These are phyloP conservation scores for Lordiphosa clarofinis DNA, from an alignment of 1,140 invertebrate genomes.

Conservation along the genomic window DNA sequence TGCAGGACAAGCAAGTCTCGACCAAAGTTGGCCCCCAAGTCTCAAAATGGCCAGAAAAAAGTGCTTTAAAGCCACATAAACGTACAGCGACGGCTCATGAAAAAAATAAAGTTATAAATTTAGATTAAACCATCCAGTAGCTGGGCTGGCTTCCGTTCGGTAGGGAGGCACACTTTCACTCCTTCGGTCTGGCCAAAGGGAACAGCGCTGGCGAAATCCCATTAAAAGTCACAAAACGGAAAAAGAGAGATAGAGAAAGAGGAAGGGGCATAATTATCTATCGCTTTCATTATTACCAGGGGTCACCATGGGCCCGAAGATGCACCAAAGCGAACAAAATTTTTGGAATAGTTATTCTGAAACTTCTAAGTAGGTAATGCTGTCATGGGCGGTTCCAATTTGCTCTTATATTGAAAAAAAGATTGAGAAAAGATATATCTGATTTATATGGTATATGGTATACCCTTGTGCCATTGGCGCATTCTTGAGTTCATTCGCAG, in stretches of 20 bases:
- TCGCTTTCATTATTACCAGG: slow-evolving; percentile 64
- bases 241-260: background rate
- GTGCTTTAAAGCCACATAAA: slow-evolving; percentile 43
- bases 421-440: no score
- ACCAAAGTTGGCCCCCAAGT: slow-evolving; percentile 1
- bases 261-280: slow-evolving; percentile 63
- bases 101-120: slow-evolving; percentile 76
- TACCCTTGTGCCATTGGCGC: no score
- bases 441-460: no score
- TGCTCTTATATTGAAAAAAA: no score
- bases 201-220: slow-evolving; percentile 39
- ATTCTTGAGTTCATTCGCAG: no score
- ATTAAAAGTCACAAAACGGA: slow-evolving; percentile 55
- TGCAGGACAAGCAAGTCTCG: slow-evolving; percentile 35
- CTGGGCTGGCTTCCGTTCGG: slow-evolving; percentile 22
- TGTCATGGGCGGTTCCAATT: no score
- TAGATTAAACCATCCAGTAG: slow-evolving; percentile 65
- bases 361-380: no score
- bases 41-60: slow-evolving; percentile 19
- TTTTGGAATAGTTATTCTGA: no score
- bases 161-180: slow-evolving; percentile 15
- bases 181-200: slow-evolving; percentile 1
- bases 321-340: background rate
- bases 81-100: slow-evolving; percentile 34
- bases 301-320: slow-evolving; percentile 4